Base-by-base conservation (phyloP, 2,797 vertebrate species). In the Betta splendens region DNA sequence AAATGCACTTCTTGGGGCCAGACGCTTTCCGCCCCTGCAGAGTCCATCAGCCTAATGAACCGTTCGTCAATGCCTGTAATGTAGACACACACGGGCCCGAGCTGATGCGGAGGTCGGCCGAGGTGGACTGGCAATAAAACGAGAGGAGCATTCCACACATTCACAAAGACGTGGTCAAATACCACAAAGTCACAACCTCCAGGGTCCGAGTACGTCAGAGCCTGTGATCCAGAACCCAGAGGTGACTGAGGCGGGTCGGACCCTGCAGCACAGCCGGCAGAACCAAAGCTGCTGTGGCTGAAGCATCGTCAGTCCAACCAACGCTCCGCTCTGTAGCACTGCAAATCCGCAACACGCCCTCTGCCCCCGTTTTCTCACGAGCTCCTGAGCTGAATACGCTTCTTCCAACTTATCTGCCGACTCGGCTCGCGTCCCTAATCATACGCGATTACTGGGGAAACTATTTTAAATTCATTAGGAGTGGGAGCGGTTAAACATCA, bases 31-130 rank as follows among this genome's bases (percentile, higher is more conserved):
- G 47, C 43, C 43, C 60, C 74, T 40, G 63, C 65, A 53, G 60
- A 75, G 56, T 62, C 84, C 80, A 88, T 89, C 81, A 86, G 79
- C 80, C 62, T 86, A 87, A 88, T 90, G 81, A 86, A 81, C 53
- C 75, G 71, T 70, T 85, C 77, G 86, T 89, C 77, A 85, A 85
- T 87, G 83, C 86, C 57, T 54, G 72, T 86, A 84, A 86, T 40
- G 76, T 45, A 57, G 72, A 56, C 51, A 56, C 63, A 61, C 76
- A 65, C 36, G 31, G 28, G 23, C 22, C 7, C 15, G 6, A 43
- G 40, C 79, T 67, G 67, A 58, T 40, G 54, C 40, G 46, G 55
- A 55, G 58, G 68, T 17, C 74, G 80, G 76, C 78, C 79, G 69
- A 80, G 72, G 83, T 47, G 63, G 64, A 13, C 39, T 61, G 66